Evolutionary conservation across 2,113 vertebrate species (phyloP), one percentile per base, ranked within the genome.

Genomic region (Casuarius casuarius): DNA sequence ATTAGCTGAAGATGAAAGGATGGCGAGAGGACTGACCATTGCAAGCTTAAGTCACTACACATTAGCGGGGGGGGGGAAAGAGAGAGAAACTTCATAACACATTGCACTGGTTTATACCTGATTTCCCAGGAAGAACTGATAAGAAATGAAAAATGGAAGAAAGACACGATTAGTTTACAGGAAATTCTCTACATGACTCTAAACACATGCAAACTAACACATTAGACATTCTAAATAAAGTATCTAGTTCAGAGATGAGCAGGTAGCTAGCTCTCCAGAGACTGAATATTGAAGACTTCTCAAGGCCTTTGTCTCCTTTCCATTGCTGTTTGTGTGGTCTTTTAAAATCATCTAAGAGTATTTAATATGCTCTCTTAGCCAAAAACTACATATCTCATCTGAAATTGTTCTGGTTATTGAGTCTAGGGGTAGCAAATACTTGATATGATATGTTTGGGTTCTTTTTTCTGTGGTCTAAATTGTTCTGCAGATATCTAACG

Each of bases 121-220:
- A 98, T 99, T 99, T 99, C 99, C 99, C 98, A 99, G 99, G 99
- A 99, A 99, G 99, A 99, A 99, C 99, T 99, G 99, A 99, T 98
- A 98, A 98, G 97, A 98, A 97, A 98, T 98, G 96, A 97, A 98
- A 98, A 99, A 97, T 98, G 98, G 97, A 97, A 98, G 98, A 98
- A 98, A 98, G 96, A 98, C 90, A 99, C 88, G 94, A 97, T 99
- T 98, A 98, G 98, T 98, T 97, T 85, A 96, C 76, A 97, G 95
- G 92, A 97, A 97, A 97, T 97, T 97, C 90, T 97, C 89, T 96
- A 70, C 33, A 85, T 94, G 96, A 92, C 82, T 97, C 87, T 89
- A 98, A 98, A 97, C 85, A 97, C 94, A 96, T 92, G 92, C 94
- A 95, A 92, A 88, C 92, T 89, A 94, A 92, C 66, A 96, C 25